Evolutionary conservation across 2,888 invertebrate genomes (phyloP), one percentile per base, ranked within the genome.

Genomic region (Sericinus montela): DNA sequence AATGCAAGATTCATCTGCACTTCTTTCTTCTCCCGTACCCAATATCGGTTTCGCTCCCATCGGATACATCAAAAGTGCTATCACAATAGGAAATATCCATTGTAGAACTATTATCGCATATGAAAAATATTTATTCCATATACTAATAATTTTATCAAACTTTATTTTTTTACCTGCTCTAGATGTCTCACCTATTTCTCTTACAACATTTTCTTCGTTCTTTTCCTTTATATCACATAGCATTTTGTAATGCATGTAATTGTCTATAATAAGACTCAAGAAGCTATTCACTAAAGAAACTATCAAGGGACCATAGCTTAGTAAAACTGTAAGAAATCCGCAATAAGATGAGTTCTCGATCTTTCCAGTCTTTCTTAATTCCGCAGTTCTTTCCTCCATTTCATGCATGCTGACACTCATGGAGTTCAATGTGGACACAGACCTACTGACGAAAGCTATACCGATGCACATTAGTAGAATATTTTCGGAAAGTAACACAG

Each of bases 201-300:
- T 65, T 0, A 86, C 78, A 29, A 56, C 55, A 56, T 74, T 77
- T 48, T 79, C 76, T 14, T 79, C 72, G 46, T 80, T 75, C 48
- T 68, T 69, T 19, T 55, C 62, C 48, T 78, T 75, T 0, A 65
- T 63, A 25, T 76, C 70, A 10, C 62, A 57, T 28, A 85, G 51
- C 67, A 82, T 76, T 63, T 59, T 75, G 54, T 84, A 86, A 59
- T 86, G 83, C 75, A 86, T 72, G 48, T 84, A 87, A 58, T 86
- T 86, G 48, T 87, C 80, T 48, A 88, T 80, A 0, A 86, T 61
- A 1, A 87, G 63, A 44, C 74, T 82, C 8, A 85, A 30, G 55
- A 88, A 88, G 55, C 86, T 87, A 54, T 88, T 89, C 0, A 86
- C 81, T 35, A 86, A 59, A 3, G 88, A 80, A 23, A 83, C 63